phyloP scores from a whole-genome alignment of 2,113 vertebrate species.

The Ondatra zibethicus region DNA sequence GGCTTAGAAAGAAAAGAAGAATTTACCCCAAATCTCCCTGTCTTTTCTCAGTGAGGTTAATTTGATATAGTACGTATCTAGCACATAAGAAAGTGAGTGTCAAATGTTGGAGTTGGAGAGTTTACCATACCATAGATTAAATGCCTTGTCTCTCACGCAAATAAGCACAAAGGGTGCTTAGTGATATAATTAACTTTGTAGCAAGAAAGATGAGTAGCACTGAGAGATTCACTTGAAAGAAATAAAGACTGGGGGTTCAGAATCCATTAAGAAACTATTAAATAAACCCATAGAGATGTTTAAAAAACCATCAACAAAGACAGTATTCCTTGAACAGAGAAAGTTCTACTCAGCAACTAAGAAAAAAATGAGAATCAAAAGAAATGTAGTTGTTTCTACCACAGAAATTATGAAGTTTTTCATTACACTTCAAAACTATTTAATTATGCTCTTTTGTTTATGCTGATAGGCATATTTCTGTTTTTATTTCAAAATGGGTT shows the following conservation, averaged over 20 bases:
- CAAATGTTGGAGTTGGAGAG: neutral
- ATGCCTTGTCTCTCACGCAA: neutral
- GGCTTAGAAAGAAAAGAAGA: neutral
- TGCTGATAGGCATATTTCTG: neutral
- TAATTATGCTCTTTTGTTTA: neutral
- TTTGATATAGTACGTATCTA: no score
- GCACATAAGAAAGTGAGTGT: neutral
- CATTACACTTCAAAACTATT: neutral
- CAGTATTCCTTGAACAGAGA: neutral
- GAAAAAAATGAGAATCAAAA: constrained; percentile 19
- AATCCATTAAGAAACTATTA: constrained; percentile 5
- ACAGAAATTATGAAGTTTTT: neutral
- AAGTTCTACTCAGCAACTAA: neutral
- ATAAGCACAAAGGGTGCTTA: neutral
- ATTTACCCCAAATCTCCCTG: neutral
- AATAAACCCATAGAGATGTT: neutral
- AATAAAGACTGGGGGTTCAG: neutral
- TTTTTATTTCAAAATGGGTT: constrained; percentile 43
- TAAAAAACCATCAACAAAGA: constrained; percentile 19
- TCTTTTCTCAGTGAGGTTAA: neutral
- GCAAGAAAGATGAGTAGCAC: neutral
- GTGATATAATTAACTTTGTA: neutral
- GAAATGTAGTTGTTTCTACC: neutral
- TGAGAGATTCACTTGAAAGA: neutral
- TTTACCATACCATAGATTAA: neutral